Conservation (phyloP, 2,797 vertebrate species). For the Coreius guichenoti region DNA sequence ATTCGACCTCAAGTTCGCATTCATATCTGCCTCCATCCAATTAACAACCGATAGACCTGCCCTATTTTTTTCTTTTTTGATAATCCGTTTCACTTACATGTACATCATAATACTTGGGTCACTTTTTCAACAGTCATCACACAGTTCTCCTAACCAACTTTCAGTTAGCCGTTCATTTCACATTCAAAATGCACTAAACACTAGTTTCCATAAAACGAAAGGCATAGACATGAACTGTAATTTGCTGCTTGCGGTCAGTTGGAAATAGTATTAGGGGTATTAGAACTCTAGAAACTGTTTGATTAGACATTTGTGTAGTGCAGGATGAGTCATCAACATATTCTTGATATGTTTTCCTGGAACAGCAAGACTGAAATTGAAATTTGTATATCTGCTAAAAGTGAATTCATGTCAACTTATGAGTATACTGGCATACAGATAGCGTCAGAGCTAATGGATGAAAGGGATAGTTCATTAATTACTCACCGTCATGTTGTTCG, state of each 20-base stretch:
- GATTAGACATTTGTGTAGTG: no score
- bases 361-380: not conserved
- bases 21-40: not conserved
- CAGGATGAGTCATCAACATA: not conserved
- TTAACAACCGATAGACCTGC: not conserved
- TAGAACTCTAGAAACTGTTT: not conserved
- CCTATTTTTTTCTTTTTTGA: no score
- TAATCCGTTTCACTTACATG: no score
- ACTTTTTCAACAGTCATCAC: not conserved
- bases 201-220: no score
- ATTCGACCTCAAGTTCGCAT: not conserved
- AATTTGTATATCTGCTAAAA: not conserved
- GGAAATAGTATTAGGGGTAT: not conserved
- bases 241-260: not conserved
- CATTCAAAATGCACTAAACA: not conserved
- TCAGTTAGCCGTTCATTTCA: not conserved
- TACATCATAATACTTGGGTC: not conserved
- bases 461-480: no score
- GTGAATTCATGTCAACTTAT: not conserved
- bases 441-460: not conserved
- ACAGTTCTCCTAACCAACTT: not conserved
- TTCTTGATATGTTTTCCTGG: not conserved
- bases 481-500: no score
- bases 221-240: not conserved
- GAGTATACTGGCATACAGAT: not conserved